These are phyloP conservation scores for Ambastaia sidthimunki DNA, from an alignment of 2,797 vertebrate genomes.

Conservation along the genomic window DNA sequence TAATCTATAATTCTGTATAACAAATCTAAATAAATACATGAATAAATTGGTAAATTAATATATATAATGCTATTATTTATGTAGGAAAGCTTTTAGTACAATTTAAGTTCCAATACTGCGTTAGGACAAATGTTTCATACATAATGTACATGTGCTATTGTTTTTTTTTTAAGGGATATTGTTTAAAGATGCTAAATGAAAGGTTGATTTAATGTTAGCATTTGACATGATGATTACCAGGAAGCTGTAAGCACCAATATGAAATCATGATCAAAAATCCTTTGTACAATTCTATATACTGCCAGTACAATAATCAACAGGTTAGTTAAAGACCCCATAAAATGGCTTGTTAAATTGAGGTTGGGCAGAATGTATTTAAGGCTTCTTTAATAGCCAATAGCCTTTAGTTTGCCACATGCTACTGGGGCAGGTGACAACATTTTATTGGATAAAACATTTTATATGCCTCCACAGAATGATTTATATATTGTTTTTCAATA, in stretches of 20 bases:
- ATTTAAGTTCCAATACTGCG: background rate
- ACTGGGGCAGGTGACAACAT: too few species aligned
- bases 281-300: background rate
- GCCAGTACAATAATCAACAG: too few species aligned
- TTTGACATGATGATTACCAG: background rate
- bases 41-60: background rate
- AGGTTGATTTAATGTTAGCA: background rate
- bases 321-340: background rate
- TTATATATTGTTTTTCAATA: too few species aligned
- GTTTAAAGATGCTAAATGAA: background rate
- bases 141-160: conserved; percentile 6
- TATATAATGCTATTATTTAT: conserved; percentile 12
- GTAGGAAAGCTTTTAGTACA: background rate
- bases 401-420: background rate
- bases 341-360: too few species aligned
- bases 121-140: background rate
- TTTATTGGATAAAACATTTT: too few species aligned
- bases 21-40: conserved; percentile 34
- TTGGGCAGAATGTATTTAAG: too few species aligned
- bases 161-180: conserved; percentile 6
- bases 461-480: too few species aligned
- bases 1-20: conserved; percentile 6
- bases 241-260: background rate
- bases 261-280: background rate
- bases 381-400: too few species aligned